phyloP scores from a whole-genome alignment of 2,888 invertebrate species.

The Chymomyza procnemis region DNA sequence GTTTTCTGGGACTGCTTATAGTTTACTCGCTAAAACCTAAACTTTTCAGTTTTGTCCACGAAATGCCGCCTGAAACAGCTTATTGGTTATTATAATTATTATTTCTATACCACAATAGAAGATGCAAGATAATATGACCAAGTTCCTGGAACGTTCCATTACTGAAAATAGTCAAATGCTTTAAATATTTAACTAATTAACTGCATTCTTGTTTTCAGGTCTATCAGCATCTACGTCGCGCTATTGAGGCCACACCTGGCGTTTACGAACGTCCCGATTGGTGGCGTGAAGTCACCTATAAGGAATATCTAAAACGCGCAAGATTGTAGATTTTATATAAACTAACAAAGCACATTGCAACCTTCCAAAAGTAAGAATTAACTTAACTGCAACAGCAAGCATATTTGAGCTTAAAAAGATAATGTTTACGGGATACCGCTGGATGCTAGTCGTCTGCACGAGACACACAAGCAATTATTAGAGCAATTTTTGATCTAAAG shows the following conservation, averaged over 20 bases:
- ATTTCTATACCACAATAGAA: too few species aligned
- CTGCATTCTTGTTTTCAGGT: constrained; percentile 79
- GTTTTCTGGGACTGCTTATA: too few species aligned
- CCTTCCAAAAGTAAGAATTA: not conserved
- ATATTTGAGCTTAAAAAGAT: not conserved
- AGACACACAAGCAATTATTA: not conserved
- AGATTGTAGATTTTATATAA: constrained; percentile 63
- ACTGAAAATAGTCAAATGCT: too few species aligned
- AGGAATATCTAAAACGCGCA: constrained; percentile 70
- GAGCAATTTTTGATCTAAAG: not conserved
- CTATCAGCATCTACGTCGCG: constrained; percentile 86
- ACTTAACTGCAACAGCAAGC: not conserved
- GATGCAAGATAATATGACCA: too few species aligned
- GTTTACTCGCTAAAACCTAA: too few species aligned
- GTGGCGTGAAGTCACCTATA: constrained; percentile 86
- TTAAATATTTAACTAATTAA: not conserved
- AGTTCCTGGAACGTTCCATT: too few species aligned
- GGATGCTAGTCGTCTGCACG: not conserved
- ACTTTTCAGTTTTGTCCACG: too few species aligned
- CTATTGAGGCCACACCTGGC: constrained; percentile 83
- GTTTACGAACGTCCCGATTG: constrained; percentile 85
- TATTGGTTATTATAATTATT: too few species aligned
- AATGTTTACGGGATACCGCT: not conserved
- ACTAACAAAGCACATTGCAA: not conserved
- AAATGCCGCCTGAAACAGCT: too few species aligned